A percentile compares a stretch with the other conserved stretches of the same genome.
phyloP scores from a whole-genome alignment of 2,888 invertebrate genomes.

The Chloroclysta siterata region DNA sequence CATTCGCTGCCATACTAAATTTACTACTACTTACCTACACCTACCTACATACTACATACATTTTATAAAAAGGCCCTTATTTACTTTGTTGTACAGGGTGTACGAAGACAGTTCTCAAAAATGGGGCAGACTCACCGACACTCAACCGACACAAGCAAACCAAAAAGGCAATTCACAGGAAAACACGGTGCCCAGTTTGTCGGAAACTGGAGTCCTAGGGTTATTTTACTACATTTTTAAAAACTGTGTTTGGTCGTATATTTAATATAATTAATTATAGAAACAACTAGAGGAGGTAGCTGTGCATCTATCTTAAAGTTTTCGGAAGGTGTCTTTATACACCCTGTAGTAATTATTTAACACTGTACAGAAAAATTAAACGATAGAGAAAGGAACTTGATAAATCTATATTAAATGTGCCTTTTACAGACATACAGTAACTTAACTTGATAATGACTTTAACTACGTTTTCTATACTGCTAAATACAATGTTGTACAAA shows the following conservation, averaged over 20 bases:
- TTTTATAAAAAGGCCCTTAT: neutral
- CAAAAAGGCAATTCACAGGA: neutral
- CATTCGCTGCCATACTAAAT: constrained; percentile 11
- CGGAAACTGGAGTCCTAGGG: too few species aligned
- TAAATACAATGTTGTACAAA: neutral
- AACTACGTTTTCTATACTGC: neutral
- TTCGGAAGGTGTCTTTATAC: neutral
- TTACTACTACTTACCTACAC: neutral
- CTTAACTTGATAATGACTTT: neutral
- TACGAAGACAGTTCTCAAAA: neutral
- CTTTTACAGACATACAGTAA: neutral
- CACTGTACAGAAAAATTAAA: neutral
- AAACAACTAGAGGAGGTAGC: too few species aligned
- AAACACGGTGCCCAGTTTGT: neutral
- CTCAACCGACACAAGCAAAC: neutral
- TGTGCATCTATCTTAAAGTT: neutral
- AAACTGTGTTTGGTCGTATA: too few species aligned
- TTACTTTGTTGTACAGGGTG: neutral
- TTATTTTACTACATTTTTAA: too few species aligned
- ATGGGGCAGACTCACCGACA: neutral
- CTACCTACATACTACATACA: neutral
- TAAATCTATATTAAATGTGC: neutral
- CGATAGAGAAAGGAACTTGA: neutral
- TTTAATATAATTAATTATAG: too few species aligned
- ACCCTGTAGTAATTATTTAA: neutral